These are phyloP conservation scores for Pseudorhombus dupliciocellatus DNA, from an alignment of 2,113 vertebrate genomes.

Conservation along the genomic window DNA sequence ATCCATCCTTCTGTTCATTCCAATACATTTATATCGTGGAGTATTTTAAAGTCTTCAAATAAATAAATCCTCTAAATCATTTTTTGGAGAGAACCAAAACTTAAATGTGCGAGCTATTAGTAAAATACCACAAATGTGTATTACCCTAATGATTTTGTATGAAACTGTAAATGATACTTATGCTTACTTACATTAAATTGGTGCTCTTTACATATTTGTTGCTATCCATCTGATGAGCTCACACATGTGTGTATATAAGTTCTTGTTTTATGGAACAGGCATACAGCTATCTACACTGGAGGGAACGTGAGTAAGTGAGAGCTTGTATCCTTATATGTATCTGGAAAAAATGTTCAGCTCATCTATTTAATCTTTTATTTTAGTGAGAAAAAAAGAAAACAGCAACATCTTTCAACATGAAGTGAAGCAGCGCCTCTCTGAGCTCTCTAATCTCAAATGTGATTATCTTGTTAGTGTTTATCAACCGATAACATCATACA, in stretches of 20 bases:
- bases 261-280: neutral
- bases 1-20: neutral
- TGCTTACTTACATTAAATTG: neutral
- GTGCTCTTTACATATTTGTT: neutral
- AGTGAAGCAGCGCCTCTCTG: neutral
- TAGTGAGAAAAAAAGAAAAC: neutral
- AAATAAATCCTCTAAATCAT: neutral
- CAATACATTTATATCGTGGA: too few species aligned
- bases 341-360: neutral
- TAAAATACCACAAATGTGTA: neutral
- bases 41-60: neutral
- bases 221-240: neutral
- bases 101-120: neutral
- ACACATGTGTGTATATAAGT: too few species aligned
- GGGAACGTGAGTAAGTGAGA: neutral
- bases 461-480: neutral
- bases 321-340: neutral
- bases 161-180: neutral
- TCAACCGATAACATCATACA: neutral
- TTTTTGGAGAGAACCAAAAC: neutral
- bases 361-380: neutral
- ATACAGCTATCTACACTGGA: neutral
- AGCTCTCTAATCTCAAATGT: neutral
- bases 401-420: neutral
- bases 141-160: neutral